Evolutionary conservation across 64 coral and sea anemone species (phyloP), one percentile per base, ranked within the genome.

Genomic region (Stylophora pistillata): DNA sequence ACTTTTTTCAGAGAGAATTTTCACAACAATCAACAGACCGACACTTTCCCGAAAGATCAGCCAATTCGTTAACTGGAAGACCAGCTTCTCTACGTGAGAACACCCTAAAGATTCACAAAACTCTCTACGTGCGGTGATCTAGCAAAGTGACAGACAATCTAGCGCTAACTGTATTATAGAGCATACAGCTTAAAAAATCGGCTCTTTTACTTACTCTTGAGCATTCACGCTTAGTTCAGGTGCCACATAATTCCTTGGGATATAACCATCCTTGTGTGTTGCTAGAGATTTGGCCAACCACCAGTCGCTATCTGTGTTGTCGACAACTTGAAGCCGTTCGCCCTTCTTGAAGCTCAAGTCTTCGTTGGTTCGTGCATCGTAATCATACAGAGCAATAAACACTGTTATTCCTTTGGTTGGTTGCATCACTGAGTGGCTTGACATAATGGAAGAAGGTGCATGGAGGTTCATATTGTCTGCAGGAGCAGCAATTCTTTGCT

Each of bases 341-440:
- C 93, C 91, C 93, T 99, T 99, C 82, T 77, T 93, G 78, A 99
- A 99, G 78, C 90, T 99, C 87, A 99, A 93, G 92, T 99, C 97
- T 72, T 99, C 97, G 78, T 89, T 99, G 15, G 97, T 99, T 23
- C 97, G 89, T 18, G 97, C 97, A 64, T 95, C 97, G 61, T 99
- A 99, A 78, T 99, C 97, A 85, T 99, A 99, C 52, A 99, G 90
- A 65, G 97, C 93, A 71, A 99, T 72, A 91, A 93, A 99, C 71
- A 99, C 80, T 74, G 78, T 89, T 30, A 88, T 87, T 53, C 71
- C 80, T 96, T 93, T 93, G 11, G 59, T 55, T 53, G 89, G 90
- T 13, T 86, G 87, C 91, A 96, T 90, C 77, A 93, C 74, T 16
- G 80, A 83, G 20, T 83, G 80, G 21, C 60, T 64, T 7, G 80